phyloP scores from a whole-genome alignment of 2,888 invertebrate genomes.

The Trachelus iudaicus region DNA sequence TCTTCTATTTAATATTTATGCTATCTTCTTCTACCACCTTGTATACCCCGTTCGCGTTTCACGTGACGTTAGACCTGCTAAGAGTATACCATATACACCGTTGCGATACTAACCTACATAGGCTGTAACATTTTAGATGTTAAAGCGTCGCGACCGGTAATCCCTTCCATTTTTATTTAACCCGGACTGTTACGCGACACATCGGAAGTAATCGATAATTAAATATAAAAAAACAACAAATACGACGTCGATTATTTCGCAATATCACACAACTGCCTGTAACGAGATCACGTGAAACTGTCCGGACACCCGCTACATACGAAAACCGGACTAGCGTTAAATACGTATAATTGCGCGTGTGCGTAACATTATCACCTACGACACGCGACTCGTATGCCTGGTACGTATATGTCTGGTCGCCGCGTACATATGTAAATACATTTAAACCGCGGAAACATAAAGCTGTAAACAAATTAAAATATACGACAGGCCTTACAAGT shows the following conservation, averaged over 20 bases:
- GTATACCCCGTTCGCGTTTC: neutral
- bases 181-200: neutral
- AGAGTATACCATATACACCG: constrained; percentile 20
- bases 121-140: neutral
- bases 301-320: neutral
- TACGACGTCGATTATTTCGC: neutral
- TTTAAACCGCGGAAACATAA: neutral
- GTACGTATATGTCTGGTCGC: neutral
- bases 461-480: constrained; percentile 9
- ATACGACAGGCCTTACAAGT: constrained; percentile 1
- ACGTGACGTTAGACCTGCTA: neutral
- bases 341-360: neutral
- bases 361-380: neutral
- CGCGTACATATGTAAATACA: neutral
- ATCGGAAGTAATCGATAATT: neutral
- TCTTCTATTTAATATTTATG: neutral
- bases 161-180: neutral
- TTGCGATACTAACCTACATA: constrained; percentile 57
- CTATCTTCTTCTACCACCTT: neutral
- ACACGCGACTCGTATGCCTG: neutral
- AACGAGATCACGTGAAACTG: neutral
- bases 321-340: neutral
- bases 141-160: neutral
- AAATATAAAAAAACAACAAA: neutral
- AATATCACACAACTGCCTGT: neutral